Base-by-base conservation (phyloP, 2,888 invertebrate genomes). In the Amaurobius ferox region DNA sequence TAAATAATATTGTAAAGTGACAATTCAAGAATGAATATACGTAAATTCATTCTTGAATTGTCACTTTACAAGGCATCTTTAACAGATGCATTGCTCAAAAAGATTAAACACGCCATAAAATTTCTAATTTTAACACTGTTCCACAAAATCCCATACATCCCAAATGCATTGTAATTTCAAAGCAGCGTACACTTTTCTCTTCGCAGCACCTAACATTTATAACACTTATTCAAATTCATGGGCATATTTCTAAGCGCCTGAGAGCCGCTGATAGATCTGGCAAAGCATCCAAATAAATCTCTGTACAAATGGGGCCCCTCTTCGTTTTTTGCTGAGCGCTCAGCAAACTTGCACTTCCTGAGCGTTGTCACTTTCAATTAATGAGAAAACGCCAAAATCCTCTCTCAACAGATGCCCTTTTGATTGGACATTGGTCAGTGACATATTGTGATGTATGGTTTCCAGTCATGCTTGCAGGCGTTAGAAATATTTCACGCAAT, bases 381-480 rank as follows among this genome's bases (percentile, higher is more conserved):
- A 83, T 83, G 81, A 73, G 67, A 30, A 55, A 67, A 29, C 26
- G 62, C 55, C 26, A 73, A 39, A 55, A 67, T 67, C 62, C 28
- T 79, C 40, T 19, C 78, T 79, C 30, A 72, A 79, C 62, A 79
- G 79, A 71, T 79, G 79, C 64, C 23, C 30, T 71, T 79, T 79
- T 29, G 62, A 79, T 79, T 62, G 73, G 67, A 73, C 66, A 73
- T 28, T 66, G 55, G 39, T 23, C 44, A 40, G 67, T 73, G 80
- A 80, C 67, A 73, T 73, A 80, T 66, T 73, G 80, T 80, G 80
- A 80, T 80, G 64, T 80, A 80, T 80, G 73, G 35, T 29, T 67
- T 28, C 67, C 40, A 19, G 73, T 32, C 19, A 71, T 78, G 48
- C 32, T 66, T 19, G 39, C 32, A 39, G 23, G 29, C 64, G 80